These are phyloP conservation scores for Apoda limacodes DNA, from an alignment of 2,888 invertebrate genomes.

Conservation along the genomic window DNA sequence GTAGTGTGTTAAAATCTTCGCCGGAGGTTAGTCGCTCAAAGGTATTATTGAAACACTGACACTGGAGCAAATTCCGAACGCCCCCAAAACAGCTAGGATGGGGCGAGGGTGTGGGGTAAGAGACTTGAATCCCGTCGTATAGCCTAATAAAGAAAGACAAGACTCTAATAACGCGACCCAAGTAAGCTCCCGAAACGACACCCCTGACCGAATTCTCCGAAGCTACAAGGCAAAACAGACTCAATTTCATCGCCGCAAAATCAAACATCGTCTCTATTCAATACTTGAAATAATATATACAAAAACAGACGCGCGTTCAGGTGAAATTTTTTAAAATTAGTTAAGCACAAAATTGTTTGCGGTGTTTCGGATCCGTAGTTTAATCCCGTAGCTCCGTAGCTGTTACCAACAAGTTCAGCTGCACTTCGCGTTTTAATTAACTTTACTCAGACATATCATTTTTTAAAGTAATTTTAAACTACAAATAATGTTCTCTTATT, in stretches of 20 bases:
- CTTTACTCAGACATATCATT: too few relatives aligned
- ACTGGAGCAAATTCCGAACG: constrained; percentile 5
- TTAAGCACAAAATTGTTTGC: too few relatives aligned
- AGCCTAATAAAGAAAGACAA: constrained; percentile 61
- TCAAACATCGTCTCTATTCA: constrained; percentile 14
- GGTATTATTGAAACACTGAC: constrained; percentile 6
- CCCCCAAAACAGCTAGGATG: constrained; percentile 15
- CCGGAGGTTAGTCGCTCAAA: constrained; percentile 13
- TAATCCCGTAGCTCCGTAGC: too few relatives aligned
- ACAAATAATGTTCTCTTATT: too few relatives aligned
- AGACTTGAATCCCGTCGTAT: constrained; percentile 36
- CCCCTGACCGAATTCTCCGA: constrained; percentile 36
- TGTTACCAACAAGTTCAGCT: too few relatives aligned
- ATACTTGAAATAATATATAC: constrained; percentile 38
- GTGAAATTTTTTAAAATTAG: constrained; percentile 50
- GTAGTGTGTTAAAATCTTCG: constrained; percentile 10
- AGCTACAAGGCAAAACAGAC: constrained; percentile 22
- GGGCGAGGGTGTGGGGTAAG: constrained; percentile 17
- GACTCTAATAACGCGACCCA: constrained; percentile 53
- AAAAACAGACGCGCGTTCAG: constrained; percentile 48
- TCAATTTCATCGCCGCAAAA: constrained; percentile 22
- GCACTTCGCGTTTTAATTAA: too few relatives aligned
- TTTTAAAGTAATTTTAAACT: too few relatives aligned
- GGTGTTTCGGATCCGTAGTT: too few relatives aligned
- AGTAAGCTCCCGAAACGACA: constrained; percentile 56